Evolutionary conservation across 2,797 vertebrate species (phyloP), one percentile per base, ranked within the genome.

Genomic region (Siniperca undulata): DNA sequence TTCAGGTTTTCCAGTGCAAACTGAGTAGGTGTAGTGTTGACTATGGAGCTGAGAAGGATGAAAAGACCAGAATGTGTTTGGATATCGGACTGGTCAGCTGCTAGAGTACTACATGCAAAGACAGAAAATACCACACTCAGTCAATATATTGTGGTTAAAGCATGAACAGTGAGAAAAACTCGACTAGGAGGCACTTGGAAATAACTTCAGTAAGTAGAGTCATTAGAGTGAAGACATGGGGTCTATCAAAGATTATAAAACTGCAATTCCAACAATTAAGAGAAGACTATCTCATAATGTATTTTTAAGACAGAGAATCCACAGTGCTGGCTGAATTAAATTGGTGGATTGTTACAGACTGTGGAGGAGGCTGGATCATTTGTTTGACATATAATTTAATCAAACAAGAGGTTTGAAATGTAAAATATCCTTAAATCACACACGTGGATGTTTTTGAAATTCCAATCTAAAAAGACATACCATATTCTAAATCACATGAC

Each of bases 1-100:
- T 73, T 19, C 70, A 61, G 71, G 46, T 42, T 50, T 38, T 44
- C 52, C 48, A 40, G 16, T 9, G 56, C 52, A 82, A 16, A 38
- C 46, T 38, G 70, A 67, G 70, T 16, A n/a, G 77, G 66, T 56
- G 82, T 0, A 24, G 56, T 10, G 36, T 56, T 4, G 44, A 72
- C 77, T 12, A 67, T n/a, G 52, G 42, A 55, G 74, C 66, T 0
- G n/a, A 76, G 61, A 6, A 17, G 12, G 50, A 74, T 1, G 34
- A 13, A 34, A 67, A 55, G 30, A 11, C 24, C 69, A 20, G 74
- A 12, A 20, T 11, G 0, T 62, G 77, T 65, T 56, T 24, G 48
- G 46, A 20, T 20, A 7, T 55, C n/a, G 30, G 69, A 52, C 14
- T 2, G 44, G 34, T 64, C 38, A 12, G 9, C 60, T 20, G 46